Evolutionary conservation across 2,797 vertebrate genomes (phyloP).

Genomic region (Acropternis orthonyx): DNA sequence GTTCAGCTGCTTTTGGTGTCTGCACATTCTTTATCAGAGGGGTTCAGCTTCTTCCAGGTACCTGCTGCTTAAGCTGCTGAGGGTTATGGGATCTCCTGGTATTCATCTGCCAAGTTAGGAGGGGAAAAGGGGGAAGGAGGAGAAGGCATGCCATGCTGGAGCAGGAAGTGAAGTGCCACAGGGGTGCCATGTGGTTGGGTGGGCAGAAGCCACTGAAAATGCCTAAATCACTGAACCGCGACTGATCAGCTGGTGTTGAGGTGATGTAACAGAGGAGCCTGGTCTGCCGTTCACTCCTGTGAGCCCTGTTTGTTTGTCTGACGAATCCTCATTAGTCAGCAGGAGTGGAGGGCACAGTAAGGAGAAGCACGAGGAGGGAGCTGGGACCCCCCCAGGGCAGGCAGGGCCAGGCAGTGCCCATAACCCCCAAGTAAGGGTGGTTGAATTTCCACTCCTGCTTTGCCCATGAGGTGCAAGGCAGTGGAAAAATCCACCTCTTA

Average conservation of each 20-base stretch:
- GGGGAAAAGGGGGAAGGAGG: background rate
- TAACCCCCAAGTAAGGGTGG: accelerated
- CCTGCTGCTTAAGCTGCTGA: conserved; percentile 34
- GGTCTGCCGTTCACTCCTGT: background rate
- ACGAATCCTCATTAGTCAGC: background rate
- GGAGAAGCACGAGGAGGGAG: too few relatives aligned
- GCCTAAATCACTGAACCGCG: background rate
- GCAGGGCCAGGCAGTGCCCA: background rate
- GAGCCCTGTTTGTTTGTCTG: accelerated
- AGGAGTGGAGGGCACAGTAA: background rate
- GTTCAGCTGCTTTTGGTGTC: conserved; percentile 39
- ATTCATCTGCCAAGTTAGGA: background rate
- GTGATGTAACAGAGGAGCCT: background rate
- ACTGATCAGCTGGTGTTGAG: background rate
- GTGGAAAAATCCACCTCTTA: background rate
- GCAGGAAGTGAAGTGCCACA: too few relatives aligned
- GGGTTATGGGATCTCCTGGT: conserved; percentile 31
- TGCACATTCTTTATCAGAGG: background rate
- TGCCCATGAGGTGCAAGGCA: accelerated
- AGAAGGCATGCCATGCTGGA: background rate
- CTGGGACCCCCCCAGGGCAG: accelerated
- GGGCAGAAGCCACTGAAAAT: background rate
- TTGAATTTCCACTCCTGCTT: background rate
- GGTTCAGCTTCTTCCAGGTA: conserved; percentile 2
- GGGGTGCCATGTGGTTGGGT: background rate